A percentile compares a stretch with the other conserved stretches of the same genome.
Evolutionary conservation across 1,140 invertebrate genomes (phyloP).

Genomic region (Oryctes rhinoceros): DNA sequence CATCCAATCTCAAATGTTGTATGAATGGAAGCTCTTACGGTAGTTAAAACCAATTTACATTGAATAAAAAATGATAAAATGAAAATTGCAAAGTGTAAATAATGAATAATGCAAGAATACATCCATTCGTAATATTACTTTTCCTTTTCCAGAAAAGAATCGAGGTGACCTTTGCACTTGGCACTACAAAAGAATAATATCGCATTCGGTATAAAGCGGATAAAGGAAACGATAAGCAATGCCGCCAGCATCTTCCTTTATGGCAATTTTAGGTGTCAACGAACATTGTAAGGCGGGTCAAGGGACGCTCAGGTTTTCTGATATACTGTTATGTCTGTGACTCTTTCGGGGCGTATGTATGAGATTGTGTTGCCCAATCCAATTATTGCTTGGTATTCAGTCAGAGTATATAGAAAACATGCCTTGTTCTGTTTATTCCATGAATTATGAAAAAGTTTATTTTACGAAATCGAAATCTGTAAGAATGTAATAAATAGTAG

Average conservation of each 20-base stretch:
- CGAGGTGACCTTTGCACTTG: not conserved
- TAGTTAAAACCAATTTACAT: not conserved
- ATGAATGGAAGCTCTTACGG: too few species aligned
- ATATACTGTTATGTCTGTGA: not conserved
- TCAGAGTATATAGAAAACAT: not conserved
- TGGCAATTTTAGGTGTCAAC: not conserved
- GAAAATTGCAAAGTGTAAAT: not conserved
- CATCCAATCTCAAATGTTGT: too few species aligned
- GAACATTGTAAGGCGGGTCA: not conserved
- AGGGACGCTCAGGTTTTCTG: not conserved
- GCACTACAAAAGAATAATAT: not conserved
- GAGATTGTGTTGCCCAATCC: not conserved
- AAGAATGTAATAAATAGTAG: too few species aligned
- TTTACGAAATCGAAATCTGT: too few species aligned
- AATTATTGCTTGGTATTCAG: not conserved
- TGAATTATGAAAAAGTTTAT: not conserved
- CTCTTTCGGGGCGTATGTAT: not conserved
- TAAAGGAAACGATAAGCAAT: not conserved
- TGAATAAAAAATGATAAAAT: not conserved
- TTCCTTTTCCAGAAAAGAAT: not conserved
- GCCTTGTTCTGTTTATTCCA: not conserved
- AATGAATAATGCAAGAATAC: not conserved
- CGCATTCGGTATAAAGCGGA: not conserved
- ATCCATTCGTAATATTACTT: not conserved
- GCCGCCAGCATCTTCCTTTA: not conserved